These are phyloP conservation scores for Cataglyphis livida DNA, from an alignment of 2,888 invertebrate genomes.

Conservation along the genomic window DNA sequence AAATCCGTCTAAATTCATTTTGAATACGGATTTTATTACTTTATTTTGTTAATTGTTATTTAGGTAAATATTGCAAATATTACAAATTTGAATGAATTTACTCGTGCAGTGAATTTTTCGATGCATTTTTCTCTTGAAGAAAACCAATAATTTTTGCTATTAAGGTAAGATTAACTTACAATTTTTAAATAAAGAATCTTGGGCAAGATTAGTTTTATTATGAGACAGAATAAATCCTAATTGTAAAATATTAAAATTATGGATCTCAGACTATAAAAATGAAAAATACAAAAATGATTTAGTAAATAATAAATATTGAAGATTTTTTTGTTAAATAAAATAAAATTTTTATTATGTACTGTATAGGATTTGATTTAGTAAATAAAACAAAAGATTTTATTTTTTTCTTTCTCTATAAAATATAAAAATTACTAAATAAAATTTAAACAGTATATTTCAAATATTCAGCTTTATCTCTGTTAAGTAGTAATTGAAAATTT, in stretches of 20 bases:
- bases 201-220: neutral
- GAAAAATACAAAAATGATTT: neutral
- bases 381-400: neutral
- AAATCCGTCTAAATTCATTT: neutral
- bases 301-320: neutral
- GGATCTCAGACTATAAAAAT: neutral
- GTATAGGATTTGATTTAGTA: neutral
- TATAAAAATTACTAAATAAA: neutral
- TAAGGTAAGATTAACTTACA: neutral
- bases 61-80: neutral
- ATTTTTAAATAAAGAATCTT: neutral
- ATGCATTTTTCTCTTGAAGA: neutral
- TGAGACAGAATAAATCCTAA: neutral
- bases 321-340: slow-evolving; percentile 1
- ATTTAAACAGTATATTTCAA: neutral
- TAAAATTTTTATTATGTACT: neutral
- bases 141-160: slow-evolving; percentile 13
- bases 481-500: slow-evolving; percentile 8
- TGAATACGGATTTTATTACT: neutral
- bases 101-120: slow-evolving; percentile 23
- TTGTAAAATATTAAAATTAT: neutral
- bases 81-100: slow-evolving; percentile 1
- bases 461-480: neutral
- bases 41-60: neutral
- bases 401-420: neutral